phyloP scores from a whole-genome alignment of 1,140 invertebrate species.

The Aphaenogaster ashmeadi region DNA sequence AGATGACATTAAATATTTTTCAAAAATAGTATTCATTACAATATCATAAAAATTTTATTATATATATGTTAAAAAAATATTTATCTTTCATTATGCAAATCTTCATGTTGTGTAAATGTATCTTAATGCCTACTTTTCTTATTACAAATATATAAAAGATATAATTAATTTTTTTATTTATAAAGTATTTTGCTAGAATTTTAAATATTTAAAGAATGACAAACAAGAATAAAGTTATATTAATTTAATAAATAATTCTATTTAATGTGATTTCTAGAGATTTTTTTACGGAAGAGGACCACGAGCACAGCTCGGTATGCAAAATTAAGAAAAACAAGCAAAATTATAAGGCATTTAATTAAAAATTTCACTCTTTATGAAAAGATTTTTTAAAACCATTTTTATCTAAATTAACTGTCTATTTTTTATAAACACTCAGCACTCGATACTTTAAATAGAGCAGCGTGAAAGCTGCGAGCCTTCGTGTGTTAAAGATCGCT shows the following conservation, averaged over 20 bases:
- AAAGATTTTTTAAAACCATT: conserved; percentile 33
- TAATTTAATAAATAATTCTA: background rate
- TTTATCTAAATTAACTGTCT: conserved; percentile 33
- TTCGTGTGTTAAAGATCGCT: conserved; percentile 24
- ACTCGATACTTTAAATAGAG: conserved; percentile 5
- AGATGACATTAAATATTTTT: background rate
- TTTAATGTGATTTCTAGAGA: background rate
- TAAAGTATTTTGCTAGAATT: background rate
- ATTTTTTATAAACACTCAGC: conserved; percentile 35
- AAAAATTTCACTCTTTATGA: conserved; percentile 29
- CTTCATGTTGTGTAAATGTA: background rate
- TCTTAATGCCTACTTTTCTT: background rate
- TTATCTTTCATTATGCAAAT: background rate
- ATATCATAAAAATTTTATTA: background rate
- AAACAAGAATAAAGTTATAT: background rate
- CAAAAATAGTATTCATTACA: conserved; percentile 13
- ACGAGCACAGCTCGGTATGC: conserved; percentile 75
- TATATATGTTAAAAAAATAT: conserved; percentile 16
- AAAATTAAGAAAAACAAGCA: conserved; percentile 75
- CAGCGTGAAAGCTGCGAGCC: conserved; percentile 9
- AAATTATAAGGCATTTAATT: conserved; percentile 37
- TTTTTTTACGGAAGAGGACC: conserved; percentile 65
- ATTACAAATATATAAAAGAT: background rate
- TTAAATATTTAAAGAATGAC: background rate
- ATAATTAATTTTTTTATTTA: background rate